Percentiles rank a stretch among this genome's conserved stretches.
phyloP scores from a whole-genome alignment of 2,797 vertebrate genomes.

The Emydoidea blandingii region DNA sequence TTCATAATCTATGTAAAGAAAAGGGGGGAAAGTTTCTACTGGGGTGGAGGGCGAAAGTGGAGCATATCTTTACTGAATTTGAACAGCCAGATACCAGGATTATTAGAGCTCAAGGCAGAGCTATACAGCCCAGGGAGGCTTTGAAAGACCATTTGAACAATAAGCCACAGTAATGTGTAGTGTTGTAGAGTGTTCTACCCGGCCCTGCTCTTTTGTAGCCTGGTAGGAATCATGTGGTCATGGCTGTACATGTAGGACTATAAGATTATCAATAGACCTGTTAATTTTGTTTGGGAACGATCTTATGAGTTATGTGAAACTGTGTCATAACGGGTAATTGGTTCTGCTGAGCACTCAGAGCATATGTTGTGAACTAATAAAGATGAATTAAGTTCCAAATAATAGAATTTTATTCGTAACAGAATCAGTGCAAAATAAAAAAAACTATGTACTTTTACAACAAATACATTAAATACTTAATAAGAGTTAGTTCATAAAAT shows the following conservation, averaged over 20 bases:
- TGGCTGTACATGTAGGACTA: background rate
- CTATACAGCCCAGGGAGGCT: background rate
- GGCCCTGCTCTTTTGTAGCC: background rate
- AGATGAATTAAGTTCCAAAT: background rate
- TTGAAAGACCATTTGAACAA: background rate
- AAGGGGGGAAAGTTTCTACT: background rate
- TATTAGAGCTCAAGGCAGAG: background rate
- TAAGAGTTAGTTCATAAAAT: too few species aligned
- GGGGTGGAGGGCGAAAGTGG: background rate
- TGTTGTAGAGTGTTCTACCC: background rate
- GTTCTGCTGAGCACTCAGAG: background rate
- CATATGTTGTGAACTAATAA: background rate
- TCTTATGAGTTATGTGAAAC: background rate
- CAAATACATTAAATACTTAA: background rate
- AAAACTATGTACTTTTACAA: too few species aligned
- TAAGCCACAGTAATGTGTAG: background rate
- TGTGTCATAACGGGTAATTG: background rate
- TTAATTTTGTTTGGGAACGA: background rate
- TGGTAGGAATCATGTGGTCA: background rate
- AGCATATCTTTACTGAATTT: background rate
- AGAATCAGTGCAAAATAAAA: too few species aligned
- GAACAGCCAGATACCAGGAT: background rate
- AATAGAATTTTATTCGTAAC: background rate
- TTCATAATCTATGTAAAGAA: background rate
- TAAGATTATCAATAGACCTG: background rate